Conservation (phyloP, 2,113 vertebrate species). For the Diphyllodes magnificus region DNA sequence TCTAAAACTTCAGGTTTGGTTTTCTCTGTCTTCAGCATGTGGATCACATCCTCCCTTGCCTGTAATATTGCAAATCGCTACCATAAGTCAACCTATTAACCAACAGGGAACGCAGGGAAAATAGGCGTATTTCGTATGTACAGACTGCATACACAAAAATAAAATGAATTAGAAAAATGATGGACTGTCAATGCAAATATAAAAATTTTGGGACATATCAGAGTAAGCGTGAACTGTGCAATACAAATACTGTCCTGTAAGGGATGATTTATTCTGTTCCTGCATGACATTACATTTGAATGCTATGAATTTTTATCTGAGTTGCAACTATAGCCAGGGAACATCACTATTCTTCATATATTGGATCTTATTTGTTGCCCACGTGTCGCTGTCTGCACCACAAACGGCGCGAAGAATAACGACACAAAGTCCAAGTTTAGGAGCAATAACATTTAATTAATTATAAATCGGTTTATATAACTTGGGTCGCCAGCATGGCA, state of each 20-base stretch:
- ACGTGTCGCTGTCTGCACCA: too few relatives aligned
- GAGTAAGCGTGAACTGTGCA: background rate
- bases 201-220: background rate
- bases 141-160: background rate
- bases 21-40: slow-evolving; percentile 86
- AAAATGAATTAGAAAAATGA: background rate
- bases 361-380: background rate
- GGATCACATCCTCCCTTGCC: slow-evolving; percentile 95
- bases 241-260: background rate
- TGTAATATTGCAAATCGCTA: slow-evolving; percentile 59
- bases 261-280: background rate
- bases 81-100: slow-evolving; percentile 14
- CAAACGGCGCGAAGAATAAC: too few relatives aligned
- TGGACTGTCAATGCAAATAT: background rate
- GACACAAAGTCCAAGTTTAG: too few relatives aligned
- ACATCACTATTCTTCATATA: background rate
- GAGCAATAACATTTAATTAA: too few relatives aligned
- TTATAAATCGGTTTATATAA: too few relatives aligned
- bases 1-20: slow-evolving; percentile 84
- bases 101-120: background rate
- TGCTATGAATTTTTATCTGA: background rate
- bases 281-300: background rate
- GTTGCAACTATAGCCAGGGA: background rate
- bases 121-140: background rate
- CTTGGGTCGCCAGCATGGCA: too few relatives aligned